These are phyloP conservation scores for Agonopterix subpropinquella DNA, from an alignment of 2,888 invertebrate genomes.

Conservation along the genomic window DNA sequence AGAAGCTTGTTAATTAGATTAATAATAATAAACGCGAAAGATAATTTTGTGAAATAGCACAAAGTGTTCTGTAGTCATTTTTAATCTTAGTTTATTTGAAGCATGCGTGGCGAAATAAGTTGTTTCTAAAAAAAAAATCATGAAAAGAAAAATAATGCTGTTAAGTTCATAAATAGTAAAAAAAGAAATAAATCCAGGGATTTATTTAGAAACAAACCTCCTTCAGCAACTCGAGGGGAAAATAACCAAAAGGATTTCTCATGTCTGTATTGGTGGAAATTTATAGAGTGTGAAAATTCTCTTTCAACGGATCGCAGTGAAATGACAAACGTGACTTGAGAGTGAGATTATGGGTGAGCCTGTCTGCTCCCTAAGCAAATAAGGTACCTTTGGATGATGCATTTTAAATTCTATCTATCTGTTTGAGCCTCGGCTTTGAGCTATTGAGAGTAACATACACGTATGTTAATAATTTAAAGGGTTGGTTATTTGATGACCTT, in stretches of 20 bases:
- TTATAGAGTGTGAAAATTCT: conserved; percentile 66
- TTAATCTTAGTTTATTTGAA: too few relatives aligned
- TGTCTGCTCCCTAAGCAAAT: conserved; percentile 7
- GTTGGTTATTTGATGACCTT: too few relatives aligned
- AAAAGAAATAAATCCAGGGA: conserved; percentile 16
- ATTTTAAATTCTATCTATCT: conserved; percentile 3
- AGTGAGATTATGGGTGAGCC: conserved; percentile 16
- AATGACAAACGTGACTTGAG: conserved; percentile 61
- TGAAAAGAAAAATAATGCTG: too few relatives aligned
- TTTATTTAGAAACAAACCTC: conserved; percentile 24
- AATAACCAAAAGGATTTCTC: conserved; percentile 41
- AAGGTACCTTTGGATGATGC: conserved; percentile 1
- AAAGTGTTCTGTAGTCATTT: too few relatives aligned
- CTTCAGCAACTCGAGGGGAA: conserved; percentile 23
- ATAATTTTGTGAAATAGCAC: too few relatives aligned
- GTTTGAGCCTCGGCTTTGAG: too few relatives aligned
- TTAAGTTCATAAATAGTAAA: conserved; percentile 6
- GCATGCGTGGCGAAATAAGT: too few relatives aligned
- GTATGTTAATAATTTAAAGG: too few relatives aligned
- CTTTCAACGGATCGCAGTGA: conserved; percentile 45
- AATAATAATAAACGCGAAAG: neutral
- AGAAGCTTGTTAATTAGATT: conserved; percentile 2
- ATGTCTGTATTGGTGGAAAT: conserved; percentile 46
- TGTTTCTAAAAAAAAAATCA: too few relatives aligned
- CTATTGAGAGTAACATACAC: too few relatives aligned